Conservation (phyloP, 2,888 invertebrate genomes). For the Schrankia costaestrigalis region DNA sequence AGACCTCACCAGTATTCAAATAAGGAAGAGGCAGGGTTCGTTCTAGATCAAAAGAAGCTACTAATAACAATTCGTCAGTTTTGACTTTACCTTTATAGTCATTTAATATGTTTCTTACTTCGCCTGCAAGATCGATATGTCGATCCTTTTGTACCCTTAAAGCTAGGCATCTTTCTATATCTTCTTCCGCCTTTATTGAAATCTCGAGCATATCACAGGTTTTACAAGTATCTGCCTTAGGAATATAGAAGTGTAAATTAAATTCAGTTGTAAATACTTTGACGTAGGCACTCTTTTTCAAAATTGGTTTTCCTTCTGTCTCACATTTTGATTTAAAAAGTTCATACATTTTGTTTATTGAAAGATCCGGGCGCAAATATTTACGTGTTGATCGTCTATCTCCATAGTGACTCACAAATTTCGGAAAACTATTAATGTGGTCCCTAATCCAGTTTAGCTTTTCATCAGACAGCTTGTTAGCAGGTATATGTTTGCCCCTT, state of each 20-base stretch:
- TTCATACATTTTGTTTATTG: constrained; percentile 16
- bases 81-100: constrained; percentile 13
- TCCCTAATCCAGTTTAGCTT: constrained; percentile 14
- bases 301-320: constrained; percentile 13
- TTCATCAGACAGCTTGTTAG: constrained; percentile 16
- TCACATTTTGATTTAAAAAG: constrained; percentile 16
- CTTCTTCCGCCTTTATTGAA: constrained; percentile 6
- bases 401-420: constrained; percentile 15
- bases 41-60: constrained; percentile 17
- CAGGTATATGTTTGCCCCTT: constrained; percentile 12
- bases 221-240: constrained; percentile 15
- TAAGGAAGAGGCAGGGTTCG: constrained; percentile 12
- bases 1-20: constrained; percentile 13
- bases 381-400: constrained; percentile 9
- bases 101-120: constrained; percentile 11
- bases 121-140: constrained; percentile 9
- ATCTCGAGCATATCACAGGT: constrained; percentile 14
- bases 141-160: constrained; percentile 7
- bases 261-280: constrained; percentile 14
- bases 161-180: constrained; percentile 10
- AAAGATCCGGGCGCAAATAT: constrained; percentile 12
- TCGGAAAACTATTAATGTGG: constrained; percentile 18
- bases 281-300: constrained; percentile 10
- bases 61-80: constrained; percentile 11
- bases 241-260: constrained; percentile 15